phyloP scores from a whole-genome alignment of 2,797 vertebrate species.

The Caiman crocodilus region DNA sequence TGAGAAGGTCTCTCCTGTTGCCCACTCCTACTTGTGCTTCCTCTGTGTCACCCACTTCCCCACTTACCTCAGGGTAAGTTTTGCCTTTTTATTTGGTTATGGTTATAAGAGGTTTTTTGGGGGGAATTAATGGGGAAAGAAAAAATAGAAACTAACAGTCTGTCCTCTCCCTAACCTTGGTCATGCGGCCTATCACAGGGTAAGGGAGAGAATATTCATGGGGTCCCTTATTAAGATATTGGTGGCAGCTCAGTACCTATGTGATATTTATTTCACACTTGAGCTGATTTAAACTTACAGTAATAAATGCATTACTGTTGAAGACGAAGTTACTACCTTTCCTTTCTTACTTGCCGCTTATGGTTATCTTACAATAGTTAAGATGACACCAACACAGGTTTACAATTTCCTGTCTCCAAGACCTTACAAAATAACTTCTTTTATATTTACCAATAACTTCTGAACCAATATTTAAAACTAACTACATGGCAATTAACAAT shows the following conservation, averaged over 20 bases:
- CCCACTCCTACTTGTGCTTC: no score
- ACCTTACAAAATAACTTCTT: neutral
- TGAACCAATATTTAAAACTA: neutral
- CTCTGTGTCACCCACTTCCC: no score
- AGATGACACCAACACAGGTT: neutral
- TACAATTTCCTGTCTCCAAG: neutral
- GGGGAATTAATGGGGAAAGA: neutral
- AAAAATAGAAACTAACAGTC: neutral
- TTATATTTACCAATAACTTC: neutral
- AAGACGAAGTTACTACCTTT: neutral
- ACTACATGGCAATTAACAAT: neutral
- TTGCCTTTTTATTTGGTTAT: neutral
- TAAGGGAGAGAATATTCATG: neutral
- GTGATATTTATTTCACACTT: neutral
- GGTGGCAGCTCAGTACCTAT: fast-evolving
- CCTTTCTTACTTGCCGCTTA: neutral
- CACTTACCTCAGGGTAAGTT: neutral
- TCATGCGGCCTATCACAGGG: neutral
- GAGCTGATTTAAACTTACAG: neutral
- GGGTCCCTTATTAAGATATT: neutral
- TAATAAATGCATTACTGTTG: neutral
- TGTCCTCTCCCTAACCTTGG: neutral
- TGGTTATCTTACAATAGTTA: neutral
- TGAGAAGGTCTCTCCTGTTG: no score
- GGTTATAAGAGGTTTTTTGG: neutral